Conservation (phyloP, 2,113 vertebrate species). For the Limanda limanda region DNA sequence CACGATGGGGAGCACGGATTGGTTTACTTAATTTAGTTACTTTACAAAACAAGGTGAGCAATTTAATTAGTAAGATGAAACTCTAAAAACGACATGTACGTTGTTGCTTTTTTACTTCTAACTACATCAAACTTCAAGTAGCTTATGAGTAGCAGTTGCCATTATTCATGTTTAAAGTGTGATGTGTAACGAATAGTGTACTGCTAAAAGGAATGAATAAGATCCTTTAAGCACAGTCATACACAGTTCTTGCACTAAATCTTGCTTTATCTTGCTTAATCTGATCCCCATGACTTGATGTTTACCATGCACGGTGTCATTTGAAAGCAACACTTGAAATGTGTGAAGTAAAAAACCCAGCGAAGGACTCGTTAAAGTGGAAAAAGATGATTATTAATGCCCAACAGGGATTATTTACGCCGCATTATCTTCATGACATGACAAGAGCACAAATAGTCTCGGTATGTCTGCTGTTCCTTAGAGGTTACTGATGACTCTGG, state of each 20-base stretch:
- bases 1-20: neutral
- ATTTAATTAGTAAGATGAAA: neutral
- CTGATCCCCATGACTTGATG: neutral
- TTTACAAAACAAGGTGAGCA: too few species aligned
- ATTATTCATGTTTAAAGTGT: neutral
- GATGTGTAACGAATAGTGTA: too few species aligned
- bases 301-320: constrained; percentile 5
- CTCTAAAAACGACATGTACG: too few species aligned
- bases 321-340: constrained; percentile 1
- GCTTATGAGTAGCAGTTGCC: neutral
- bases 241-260: neutral
- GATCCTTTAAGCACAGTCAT: neutral
- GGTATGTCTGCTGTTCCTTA: constrained; percentile 37
- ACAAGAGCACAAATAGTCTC: constrained; percentile 38
- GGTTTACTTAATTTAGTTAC: neutral
- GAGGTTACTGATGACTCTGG: constrained; percentile 47
- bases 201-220: neutral
- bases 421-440: constrained; percentile 43
- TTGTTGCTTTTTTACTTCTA: neutral
- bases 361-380: constrained; percentile 1
- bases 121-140: neutral
- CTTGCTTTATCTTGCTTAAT: neutral
- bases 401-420: constrained; percentile 35
- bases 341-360: neutral
- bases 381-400: constrained; percentile 29